Evolutionary conservation across 2,797 vertebrate species (phyloP).

Genomic region (Cyclura pinguis): DNA sequence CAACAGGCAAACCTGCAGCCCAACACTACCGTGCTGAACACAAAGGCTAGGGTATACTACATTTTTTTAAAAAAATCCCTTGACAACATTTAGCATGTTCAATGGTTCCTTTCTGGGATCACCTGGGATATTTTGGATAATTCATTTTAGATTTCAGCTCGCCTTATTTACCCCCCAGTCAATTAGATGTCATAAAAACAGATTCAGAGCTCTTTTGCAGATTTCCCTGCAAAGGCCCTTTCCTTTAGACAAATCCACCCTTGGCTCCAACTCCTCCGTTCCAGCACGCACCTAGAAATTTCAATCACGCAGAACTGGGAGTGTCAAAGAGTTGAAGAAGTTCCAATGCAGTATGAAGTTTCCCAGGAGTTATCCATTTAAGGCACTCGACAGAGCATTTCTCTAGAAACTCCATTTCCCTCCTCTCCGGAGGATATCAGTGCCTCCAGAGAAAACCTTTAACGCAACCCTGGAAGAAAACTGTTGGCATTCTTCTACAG

Average conservation of each 20-base stretch:
- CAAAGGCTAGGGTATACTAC: too few relatives aligned
- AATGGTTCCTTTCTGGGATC: constrained; percentile 33
- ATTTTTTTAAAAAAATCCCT: neutral
- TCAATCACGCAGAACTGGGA: constrained; percentile 57
- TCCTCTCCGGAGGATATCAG: neutral
- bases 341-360: constrained; percentile 37
- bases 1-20: neutral
- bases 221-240: constrained; percentile 31
- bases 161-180: constrained; percentile 18
- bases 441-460: neutral
- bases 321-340: constrained; percentile 29
- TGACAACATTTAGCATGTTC: constrained; percentile 46
- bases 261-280: rapidly evolving
- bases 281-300: constrained; percentile 37
- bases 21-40: neutral
- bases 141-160: constrained; percentile 4
- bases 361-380: constrained; percentile 30
- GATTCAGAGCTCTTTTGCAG: constrained; percentile 8
- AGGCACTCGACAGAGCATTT: neutral
- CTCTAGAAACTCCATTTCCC: neutral
- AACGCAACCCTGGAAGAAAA: neutral
- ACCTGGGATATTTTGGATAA: constrained; percentile 13
- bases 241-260: neutral
- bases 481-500: rapidly evolving
- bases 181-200: constrained; percentile 28